These are phyloP conservation scores for Tachuris rubrigastra DNA, from an alignment of 2,113 vertebrate species.

Conservation along the genomic window DNA sequence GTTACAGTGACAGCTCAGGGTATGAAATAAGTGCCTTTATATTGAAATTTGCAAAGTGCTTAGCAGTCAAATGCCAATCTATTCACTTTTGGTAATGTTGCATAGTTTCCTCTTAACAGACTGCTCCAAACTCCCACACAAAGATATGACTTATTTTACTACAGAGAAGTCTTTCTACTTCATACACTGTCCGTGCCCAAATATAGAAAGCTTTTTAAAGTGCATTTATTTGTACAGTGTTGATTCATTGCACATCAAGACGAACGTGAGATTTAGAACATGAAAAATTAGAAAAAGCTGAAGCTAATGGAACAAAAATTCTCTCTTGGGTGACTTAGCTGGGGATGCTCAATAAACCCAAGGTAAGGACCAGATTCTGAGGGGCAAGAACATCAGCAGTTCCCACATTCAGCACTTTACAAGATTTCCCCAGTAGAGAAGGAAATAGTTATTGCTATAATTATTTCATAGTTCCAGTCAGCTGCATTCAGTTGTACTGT, in stretches of 20 bases:
- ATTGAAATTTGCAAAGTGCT: slow-evolving; percentile 45
- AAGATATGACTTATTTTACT: slow-evolving; percentile 41
- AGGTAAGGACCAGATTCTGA: background rate
- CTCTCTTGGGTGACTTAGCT: background rate
- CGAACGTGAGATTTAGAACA: background rate
- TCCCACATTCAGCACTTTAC: slow-evolving; percentile 29
- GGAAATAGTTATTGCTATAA: slow-evolving; percentile 59
- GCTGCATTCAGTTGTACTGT: slow-evolving; percentile 33
- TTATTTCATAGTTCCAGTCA: slow-evolving; percentile 70
- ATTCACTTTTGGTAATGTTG: slow-evolving; percentile 40
- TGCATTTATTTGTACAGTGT: background rate
- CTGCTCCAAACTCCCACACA: slow-evolving; percentile 35
- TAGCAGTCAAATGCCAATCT: slow-evolving; percentile 65
- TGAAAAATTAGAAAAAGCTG: background rate
- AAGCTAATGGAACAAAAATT: background rate
- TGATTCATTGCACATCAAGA: background rate
- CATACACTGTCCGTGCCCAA: background rate
- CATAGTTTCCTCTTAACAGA: slow-evolving; percentile 49
- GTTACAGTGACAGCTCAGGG: slow-evolving; percentile 58
- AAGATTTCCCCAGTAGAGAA: slow-evolving; percentile 48
- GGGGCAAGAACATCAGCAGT: slow-evolving; percentile 10
- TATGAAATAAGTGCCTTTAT: slow-evolving; percentile 64
- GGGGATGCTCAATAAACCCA: background rate
- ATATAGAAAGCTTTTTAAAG: slow-evolving; percentile 39
- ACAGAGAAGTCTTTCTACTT: slow-evolving; percentile 43